Conservation (phyloP, 2,113 vertebrate genomes). For the Suncus etruscus region DNA sequence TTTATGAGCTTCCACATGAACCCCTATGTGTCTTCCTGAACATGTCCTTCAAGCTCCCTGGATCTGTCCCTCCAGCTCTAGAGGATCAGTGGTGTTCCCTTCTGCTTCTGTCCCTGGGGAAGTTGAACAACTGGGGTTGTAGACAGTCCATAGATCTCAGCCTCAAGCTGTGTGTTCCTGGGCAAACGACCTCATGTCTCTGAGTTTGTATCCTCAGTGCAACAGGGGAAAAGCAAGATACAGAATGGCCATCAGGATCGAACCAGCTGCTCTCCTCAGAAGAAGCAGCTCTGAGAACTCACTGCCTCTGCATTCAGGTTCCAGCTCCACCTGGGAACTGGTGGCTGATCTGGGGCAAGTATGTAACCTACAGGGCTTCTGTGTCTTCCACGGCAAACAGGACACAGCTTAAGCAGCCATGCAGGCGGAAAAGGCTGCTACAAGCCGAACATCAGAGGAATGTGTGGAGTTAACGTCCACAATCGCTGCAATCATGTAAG, state of each 20-base stretch:
- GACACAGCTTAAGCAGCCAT: background rate
- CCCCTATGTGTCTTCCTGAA: too few relatives aligned
- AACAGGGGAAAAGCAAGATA: background rate
- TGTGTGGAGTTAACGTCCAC: background rate
- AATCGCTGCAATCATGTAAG: fast-evolving
- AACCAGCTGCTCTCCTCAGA: background rate
- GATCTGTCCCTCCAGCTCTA: background rate
- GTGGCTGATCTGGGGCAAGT: background rate
- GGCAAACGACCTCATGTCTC: background rate
- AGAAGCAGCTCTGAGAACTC: fast-evolving
- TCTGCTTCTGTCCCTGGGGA: background rate
- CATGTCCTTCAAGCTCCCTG: background rate
- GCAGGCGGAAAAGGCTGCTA: background rate
- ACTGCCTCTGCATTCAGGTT: background rate
- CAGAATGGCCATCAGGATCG: background rate
- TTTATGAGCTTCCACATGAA: too few relatives aligned
- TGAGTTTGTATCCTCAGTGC: background rate
- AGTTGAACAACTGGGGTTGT: background rate
- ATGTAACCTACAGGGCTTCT: background rate
- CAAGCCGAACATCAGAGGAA: background rate
- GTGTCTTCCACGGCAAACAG: background rate
- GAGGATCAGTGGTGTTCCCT: too few relatives aligned
- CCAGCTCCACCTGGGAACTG: background rate
- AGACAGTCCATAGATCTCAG: background rate
- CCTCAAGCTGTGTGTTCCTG: background rate